These are phyloP conservation scores for Pleuronectes platessa DNA, from an alignment of 2,113 vertebrate genomes.

Conservation along the genomic window DNA sequence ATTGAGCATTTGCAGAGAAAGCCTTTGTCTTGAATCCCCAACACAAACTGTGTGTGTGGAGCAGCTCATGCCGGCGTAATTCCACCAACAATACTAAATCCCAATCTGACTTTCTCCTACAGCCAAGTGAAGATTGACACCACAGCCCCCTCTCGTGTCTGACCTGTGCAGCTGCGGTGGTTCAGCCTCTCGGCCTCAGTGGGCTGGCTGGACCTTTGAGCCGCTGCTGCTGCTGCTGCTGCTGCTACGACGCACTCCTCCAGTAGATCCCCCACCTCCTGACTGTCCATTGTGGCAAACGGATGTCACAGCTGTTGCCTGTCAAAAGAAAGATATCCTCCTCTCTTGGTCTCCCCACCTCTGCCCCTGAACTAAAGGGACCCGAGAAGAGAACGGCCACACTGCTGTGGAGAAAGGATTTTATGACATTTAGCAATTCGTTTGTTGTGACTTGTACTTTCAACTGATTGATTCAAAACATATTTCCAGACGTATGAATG, in stretches of 20 bases:
- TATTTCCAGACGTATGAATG: too few relatives aligned
- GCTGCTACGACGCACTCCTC: conserved; percentile 80
- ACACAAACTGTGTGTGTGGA: not conserved
- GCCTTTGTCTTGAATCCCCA: not conserved
- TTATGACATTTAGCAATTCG: too few relatives aligned
- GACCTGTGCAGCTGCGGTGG: conserved; percentile 83
- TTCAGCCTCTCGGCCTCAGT: conserved; percentile 62
- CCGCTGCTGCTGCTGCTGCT: conserved; percentile 15
- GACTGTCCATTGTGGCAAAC: conserved; percentile 82
- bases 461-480: too few relatives aligned
- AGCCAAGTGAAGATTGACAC: conserved; percentile 4
- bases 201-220: conserved; percentile 26
- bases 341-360: not conserved
- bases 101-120: not conserved
- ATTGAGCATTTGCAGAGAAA: not conserved
- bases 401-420: conserved; percentile 23
- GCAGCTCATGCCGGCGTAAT: not conserved
- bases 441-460: too few relatives aligned
- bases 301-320: not conserved
- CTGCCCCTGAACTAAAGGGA: not conserved
- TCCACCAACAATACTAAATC: not conserved
- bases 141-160: conserved; percentile 67
- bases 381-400: not conserved
- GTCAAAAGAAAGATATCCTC: too few relatives aligned
- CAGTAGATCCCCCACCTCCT: conserved; percentile 79